Percentiles rank a stretch among this genome's conserved stretches.
These are phyloP conservation scores for Chelonia mydas DNA, from an alignment of 2,797 vertebrate species.

Conservation along the genomic window DNA sequence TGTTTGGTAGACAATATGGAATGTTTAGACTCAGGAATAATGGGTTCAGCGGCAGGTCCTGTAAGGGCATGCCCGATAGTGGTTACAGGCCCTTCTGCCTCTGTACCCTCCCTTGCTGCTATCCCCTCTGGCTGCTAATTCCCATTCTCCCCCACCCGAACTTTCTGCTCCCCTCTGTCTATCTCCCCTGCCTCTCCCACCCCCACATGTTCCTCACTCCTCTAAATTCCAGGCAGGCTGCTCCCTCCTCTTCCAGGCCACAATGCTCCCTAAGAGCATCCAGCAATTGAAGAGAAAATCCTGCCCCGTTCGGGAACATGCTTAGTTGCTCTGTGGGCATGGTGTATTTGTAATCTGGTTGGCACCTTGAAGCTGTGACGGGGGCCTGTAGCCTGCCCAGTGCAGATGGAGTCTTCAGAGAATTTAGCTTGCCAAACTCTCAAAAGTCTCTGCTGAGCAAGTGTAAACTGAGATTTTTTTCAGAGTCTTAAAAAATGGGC, in stretches of 20 bases:
- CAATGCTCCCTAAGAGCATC: background rate
- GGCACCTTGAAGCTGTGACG: background rate
- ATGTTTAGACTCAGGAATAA: background rate
- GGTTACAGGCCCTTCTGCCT: background rate
- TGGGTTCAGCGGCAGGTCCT: background rate
- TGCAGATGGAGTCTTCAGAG: fast-evolving
- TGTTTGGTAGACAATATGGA: slow-evolving; percentile 2
- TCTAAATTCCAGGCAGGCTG: background rate
- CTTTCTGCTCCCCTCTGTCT: background rate
- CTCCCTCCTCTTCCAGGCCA: background rate
- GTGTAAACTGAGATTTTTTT: background rate
- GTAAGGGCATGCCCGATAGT: background rate
- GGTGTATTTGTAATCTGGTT: fast-evolving
- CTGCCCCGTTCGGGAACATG: background rate
- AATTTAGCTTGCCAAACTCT: background rate
- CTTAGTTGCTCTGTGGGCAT: background rate
- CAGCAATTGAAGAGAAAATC: background rate
- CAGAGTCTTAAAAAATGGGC: background rate
- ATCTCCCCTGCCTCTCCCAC: slow-evolving; percentile 1
- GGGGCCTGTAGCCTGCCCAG: background rate
- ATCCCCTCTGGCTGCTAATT: background rate
- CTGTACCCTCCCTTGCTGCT: background rate
- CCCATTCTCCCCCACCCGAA: background rate
- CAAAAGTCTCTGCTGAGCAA: background rate
- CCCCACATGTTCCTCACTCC: background rate